phyloP scores from a whole-genome alignment of 2,113 vertebrate genomes.

The Ageneiosus marmoratus region DNA sequence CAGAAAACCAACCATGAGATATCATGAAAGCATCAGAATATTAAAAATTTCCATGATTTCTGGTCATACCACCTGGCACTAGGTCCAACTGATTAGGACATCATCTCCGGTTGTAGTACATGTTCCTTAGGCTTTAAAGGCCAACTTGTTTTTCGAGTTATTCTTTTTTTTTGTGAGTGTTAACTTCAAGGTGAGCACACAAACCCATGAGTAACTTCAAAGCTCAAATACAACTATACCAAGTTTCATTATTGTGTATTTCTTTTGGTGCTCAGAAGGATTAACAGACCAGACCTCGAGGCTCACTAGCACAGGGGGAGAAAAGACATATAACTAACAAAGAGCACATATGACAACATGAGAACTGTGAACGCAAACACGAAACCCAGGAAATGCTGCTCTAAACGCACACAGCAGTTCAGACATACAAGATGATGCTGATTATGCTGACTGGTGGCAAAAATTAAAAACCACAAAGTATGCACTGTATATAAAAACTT shows the following conservation, averaged over 20 bases:
- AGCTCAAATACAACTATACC: background rate
- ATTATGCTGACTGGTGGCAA: background rate
- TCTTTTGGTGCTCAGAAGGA: too few species aligned
- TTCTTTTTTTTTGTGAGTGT: background rate
- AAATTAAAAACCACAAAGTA: background rate
- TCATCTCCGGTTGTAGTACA: too few species aligned
- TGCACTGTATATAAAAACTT: background rate
- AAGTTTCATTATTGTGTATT: too few species aligned
- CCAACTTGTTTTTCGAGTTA: background rate
- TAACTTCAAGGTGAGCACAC: background rate
- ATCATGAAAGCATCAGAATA: too few species aligned
- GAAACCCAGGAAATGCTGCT: background rate
- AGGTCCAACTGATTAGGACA: too few species aligned
- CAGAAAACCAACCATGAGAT: too few species aligned
- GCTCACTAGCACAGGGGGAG: background rate
- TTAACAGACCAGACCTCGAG: background rate
- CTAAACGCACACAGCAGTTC: background rate
- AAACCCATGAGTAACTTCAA: background rate
- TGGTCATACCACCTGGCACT: too few species aligned
- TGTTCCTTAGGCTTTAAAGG: background rate
- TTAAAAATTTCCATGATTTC: too few species aligned
- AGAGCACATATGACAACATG: background rate
- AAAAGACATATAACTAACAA: background rate
- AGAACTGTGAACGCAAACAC: background rate
- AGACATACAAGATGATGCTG: background rate